Evolutionary conservation across 2,113 vertebrate species (phyloP).

Genomic region (Camelus bactrianus): DNA sequence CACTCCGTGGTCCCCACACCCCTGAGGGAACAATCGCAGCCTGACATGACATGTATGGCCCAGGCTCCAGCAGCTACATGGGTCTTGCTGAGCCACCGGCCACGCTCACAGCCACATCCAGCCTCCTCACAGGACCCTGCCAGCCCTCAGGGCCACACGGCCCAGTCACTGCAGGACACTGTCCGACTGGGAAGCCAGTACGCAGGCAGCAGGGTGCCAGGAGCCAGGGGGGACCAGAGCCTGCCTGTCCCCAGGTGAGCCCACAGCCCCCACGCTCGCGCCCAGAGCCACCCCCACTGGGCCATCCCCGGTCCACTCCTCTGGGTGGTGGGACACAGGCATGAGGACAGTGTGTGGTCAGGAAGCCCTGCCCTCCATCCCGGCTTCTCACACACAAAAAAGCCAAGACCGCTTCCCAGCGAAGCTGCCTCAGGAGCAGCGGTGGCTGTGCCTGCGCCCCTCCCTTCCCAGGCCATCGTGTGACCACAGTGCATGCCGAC

Average conservation of each 20-base stretch:
- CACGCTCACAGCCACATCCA: background rate
- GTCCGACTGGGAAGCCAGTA: background rate
- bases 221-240: background rate
- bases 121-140: background rate
- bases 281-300: background rate
- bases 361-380: rapidly evolving
- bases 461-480: background rate
- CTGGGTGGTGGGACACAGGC: background rate
- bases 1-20: background rate
- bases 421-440: no score
- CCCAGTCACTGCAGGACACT: background rate
- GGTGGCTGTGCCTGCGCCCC: rapidly evolving
- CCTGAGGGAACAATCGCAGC: rapidly evolving
- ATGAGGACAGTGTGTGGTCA: rapidly evolving
- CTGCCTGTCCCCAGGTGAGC: background rate
- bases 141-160: rapidly evolving
- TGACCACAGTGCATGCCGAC: background rate
- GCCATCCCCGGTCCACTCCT: no score
- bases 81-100: background rate
- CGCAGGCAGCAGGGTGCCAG: rapidly evolving
- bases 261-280: rapidly evolving
- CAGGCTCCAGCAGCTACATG: background rate
- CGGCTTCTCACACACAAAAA: background rate
- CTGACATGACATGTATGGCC: rapidly evolving
- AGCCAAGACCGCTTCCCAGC: rapidly evolving